Percentiles rank a stretch among this genome's conserved stretches.
These are phyloP conservation scores for Sebastes goodei DNA, from an alignment of 2,797 vertebrate genomes.

Conservation along the genomic window DNA sequence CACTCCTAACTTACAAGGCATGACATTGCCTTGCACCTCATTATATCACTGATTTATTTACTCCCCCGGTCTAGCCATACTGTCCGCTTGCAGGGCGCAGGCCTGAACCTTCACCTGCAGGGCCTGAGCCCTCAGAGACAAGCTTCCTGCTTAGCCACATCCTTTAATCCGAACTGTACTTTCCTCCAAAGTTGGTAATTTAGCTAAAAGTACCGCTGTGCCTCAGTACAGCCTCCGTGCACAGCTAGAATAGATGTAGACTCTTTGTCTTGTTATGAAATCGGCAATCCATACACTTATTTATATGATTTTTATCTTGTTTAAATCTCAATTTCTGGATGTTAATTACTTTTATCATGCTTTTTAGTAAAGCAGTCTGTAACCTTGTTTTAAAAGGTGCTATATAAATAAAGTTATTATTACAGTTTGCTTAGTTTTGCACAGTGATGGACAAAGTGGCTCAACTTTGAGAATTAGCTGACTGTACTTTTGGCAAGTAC, in stretches of 20 bases:
- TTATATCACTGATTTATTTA: conserved; percentile 58
- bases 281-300: background rate
- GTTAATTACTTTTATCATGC: no score
- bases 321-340: no score
- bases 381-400: no score
- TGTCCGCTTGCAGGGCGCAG: conserved; percentile 10
- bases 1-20: conserved; percentile 48
- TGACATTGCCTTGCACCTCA: conserved; percentile 55
- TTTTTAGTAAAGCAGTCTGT: no score
- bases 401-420: no score
- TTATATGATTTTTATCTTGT: no score
- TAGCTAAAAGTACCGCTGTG: background rate
- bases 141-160: background rate
- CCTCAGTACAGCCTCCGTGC: background rate
- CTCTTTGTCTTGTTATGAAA: background rate
- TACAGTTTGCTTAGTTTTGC: background rate
- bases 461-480: background rate
- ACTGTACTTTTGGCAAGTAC: background rate
- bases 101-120: conserved; percentile 6
- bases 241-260: background rate
- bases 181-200: background rate
- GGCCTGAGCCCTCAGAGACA: background rate
- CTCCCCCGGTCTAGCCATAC: conserved; percentile 19
- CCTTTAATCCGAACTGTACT: background rate
- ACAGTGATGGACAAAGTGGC: background rate